Evolutionary conservation across 2,797 vertebrate species (phyloP).

Genomic region (Tapirus indicus): DNA sequence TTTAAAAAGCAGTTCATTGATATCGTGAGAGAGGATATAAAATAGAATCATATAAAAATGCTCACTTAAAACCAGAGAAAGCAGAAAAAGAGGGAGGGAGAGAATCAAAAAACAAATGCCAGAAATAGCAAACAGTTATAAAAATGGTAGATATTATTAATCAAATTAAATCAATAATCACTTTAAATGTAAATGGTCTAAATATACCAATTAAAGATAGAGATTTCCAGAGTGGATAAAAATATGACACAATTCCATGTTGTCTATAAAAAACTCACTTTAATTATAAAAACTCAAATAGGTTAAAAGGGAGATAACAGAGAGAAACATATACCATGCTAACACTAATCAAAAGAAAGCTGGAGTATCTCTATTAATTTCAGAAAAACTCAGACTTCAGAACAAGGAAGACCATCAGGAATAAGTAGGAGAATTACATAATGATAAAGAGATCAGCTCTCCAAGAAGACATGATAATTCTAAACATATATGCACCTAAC

Average conservation of each 20-base stretch:
- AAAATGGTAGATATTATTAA: neutral
- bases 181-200: neutral
- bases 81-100: neutral
- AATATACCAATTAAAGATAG: neutral
- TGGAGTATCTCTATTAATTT: neutral
- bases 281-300: neutral
- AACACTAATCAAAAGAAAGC: neutral
- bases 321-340: neutral
- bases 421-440: neutral
- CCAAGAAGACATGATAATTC: neutral
- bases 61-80: neutral
- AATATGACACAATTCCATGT: neutral
- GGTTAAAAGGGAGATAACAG: neutral
- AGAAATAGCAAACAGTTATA: neutral
- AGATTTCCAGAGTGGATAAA: neutral
- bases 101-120: neutral
- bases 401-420: neutral
- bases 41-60: neutral
- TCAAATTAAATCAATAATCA: neutral
- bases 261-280: neutral
- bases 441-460: neutral
- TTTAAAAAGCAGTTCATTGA: neutral
- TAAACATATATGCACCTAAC: neutral
- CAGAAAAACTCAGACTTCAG: neutral
- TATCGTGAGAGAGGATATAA: neutral